phyloP scores from a whole-genome alignment of 2,797 vertebrate genomes.

The Pogonophryne albipinna region DNA sequence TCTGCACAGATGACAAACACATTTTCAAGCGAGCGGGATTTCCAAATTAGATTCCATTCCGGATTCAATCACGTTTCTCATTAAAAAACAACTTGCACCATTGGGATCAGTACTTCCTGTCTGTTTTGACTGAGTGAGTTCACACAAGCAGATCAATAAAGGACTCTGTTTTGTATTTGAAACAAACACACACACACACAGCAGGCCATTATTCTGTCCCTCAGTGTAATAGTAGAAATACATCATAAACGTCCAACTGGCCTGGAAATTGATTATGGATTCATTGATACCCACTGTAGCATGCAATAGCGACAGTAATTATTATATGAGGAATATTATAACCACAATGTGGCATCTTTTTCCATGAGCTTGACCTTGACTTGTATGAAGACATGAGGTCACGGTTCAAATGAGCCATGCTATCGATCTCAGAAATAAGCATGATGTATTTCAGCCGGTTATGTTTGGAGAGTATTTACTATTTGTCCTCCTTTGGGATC shows the following conservation, averaged over 20 bases:
- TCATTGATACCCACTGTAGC: conserved; percentile 62
- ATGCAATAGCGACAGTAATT: conserved; percentile 35
- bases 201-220: conserved; percentile 57
- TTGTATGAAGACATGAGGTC: neutral
- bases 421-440: conserved; percentile 25
- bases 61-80: conserved; percentile 62
- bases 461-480: conserved; percentile 9
- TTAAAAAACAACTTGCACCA: conserved; percentile 40
- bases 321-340: conserved; percentile 36
- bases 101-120: conserved; percentile 27
- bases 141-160: conserved; percentile 63
- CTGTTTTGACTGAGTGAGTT: conserved; percentile 50
- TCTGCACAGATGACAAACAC: conserved; percentile 22
- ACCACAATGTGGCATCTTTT: conserved; percentile 9
- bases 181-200: conserved; percentile 58
- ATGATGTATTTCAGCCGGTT: conserved; percentile 18
- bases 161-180: conserved; percentile 59
- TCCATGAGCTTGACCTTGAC: conserved; percentile 50
- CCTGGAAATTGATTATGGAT: conserved; percentile 62
- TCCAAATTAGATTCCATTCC: conserved; percentile 41
- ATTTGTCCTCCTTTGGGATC: conserved; percentile 41
- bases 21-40: conserved; percentile 27
- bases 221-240: conserved; percentile 56
- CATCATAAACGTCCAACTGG: conserved; percentile 68
- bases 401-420: neutral